These are phyloP conservation scores for Saturnia japonica DNA, from an alignment of 2,888 invertebrate species.

Conservation along the genomic window DNA sequence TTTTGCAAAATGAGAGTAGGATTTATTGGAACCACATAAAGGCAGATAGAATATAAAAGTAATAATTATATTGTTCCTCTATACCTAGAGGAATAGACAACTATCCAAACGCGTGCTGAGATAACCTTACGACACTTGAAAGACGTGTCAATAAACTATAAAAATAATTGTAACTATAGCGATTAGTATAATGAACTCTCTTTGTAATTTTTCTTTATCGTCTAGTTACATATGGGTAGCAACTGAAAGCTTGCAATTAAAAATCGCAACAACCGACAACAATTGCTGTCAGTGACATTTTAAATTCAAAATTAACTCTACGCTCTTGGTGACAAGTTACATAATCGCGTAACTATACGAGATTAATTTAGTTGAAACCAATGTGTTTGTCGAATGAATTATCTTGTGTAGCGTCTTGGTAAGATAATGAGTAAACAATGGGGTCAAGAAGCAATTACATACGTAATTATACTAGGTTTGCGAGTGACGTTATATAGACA, in stretches of 20 bases:
- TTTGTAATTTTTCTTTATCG: not conserved
- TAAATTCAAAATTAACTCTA: conserved; percentile 39
- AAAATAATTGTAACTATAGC: conserved; percentile 13
- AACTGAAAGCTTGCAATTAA: conserved; percentile 39
- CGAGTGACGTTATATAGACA: conserved; percentile 22
- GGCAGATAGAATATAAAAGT: not conserved
- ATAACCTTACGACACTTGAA: conserved; percentile 19
- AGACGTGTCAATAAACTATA: not conserved
- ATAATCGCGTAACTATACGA: conserved; percentile 28
- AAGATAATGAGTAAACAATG: conserved; percentile 43
- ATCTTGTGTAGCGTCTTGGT: conserved; percentile 41
- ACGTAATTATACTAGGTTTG: conserved; percentile 42
- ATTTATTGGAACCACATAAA: not conserved
- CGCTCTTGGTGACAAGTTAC: conserved; percentile 31
- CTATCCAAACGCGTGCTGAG: conserved; percentile 17
- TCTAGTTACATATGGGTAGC: conserved; percentile 19
- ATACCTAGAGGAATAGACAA: conserved; percentile 12
- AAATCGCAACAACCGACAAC: conserved; percentile 40
- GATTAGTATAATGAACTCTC: not conserved
- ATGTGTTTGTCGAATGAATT: conserved; percentile 50
- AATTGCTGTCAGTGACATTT: conserved; percentile 29
- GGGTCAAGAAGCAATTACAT: conserved; percentile 55
- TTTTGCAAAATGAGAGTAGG: not conserved
- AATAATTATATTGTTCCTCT: not conserved
- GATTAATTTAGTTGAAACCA: conserved; percentile 37